Conservation (phyloP, 92 coral and sea anemone species). For the Palythoa grandiflora region DNA sequence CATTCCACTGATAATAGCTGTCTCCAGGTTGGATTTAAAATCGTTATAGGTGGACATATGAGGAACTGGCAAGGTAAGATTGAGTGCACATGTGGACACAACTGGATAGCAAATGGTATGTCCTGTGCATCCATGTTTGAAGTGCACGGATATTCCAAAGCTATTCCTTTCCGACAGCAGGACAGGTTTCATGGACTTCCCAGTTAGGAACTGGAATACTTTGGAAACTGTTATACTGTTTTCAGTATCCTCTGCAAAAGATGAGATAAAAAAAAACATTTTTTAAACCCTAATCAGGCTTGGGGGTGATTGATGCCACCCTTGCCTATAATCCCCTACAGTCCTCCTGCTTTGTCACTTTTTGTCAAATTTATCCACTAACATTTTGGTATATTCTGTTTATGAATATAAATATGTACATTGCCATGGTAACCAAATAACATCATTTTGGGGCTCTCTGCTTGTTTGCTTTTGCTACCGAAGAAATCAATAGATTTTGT, state of each 20-base stretch:
- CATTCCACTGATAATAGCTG: slow-evolving; percentile 33
- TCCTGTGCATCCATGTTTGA: slow-evolving; percentile 37
- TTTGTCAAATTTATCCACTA: slow-evolving; percentile 30
- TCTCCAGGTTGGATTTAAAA: slow-evolving; percentile 16
- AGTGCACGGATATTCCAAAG: slow-evolving; percentile 27
- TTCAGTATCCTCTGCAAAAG: slow-evolving; percentile 33
- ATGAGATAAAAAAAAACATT: neutral
- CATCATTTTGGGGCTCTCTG: slow-evolving; percentile 27
- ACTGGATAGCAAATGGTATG: slow-evolving; percentile 35
- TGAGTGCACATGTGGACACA: slow-evolving; percentile 40
- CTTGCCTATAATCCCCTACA: slow-evolving; percentile 35
- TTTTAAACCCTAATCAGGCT: slow-evolving; percentile 30
- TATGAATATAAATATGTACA: slow-evolving; percentile 8
- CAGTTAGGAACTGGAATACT: slow-evolving; percentile 38
- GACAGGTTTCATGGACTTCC: slow-evolving; percentile 36
- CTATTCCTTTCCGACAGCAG: slow-evolving; percentile 30
- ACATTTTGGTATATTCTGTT: slow-evolving; percentile 33
- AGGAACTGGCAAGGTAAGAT: slow-evolving; percentile 33
- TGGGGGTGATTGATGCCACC: slow-evolving; percentile 24
- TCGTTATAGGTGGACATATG: slow-evolving; percentile 36
- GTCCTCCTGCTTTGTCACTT: slow-evolving; percentile 30
- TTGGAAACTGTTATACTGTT: slow-evolving; percentile 17
- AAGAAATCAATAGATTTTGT: slow-evolving; percentile 24
- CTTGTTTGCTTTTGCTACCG: neutral
- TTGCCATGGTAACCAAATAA: slow-evolving; percentile 36